Evolutionary conservation across 2,113 vertebrate species (phyloP).

Genomic region (Suricata suricatta): DNA sequence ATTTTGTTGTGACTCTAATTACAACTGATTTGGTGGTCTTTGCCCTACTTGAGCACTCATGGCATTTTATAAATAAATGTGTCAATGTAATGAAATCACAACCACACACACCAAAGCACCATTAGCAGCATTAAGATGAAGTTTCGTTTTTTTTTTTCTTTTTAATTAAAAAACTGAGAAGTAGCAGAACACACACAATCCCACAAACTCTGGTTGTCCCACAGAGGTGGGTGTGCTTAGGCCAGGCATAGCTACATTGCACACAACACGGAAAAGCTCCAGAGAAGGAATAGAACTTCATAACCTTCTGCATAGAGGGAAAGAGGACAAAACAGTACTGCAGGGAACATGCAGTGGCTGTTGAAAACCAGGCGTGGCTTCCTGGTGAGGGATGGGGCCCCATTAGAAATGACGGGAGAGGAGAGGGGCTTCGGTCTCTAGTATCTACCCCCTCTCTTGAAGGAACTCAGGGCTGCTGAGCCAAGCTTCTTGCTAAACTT

Average conservation of each 20-base stretch:
- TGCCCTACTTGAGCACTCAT: background rate
- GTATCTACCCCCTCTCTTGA: background rate
- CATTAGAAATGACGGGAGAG: background rate
- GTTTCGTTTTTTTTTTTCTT: background rate
- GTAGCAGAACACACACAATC: background rate
- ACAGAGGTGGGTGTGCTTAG: background rate
- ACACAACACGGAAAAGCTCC: background rate
- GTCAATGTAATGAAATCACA: background rate
- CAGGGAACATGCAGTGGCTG: background rate
- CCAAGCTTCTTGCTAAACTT: background rate
- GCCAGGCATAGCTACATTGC: background rate
- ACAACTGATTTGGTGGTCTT: conserved; percentile 5
- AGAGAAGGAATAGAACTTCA: background rate
- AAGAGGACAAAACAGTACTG: background rate
- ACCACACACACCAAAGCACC: background rate
- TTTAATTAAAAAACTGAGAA: background rate
- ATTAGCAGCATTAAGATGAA: background rate
- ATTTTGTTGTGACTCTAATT: background rate
- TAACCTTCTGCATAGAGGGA: background rate
- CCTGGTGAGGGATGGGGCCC: background rate
- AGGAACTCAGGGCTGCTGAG: background rate
- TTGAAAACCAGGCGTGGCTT: background rate
- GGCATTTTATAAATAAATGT: conserved; percentile 20
- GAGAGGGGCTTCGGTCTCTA: background rate
- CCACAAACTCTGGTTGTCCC: background rate